Percentiles rank a stretch among this genome's conserved stretches.
Conservation (phyloP, 2,113 vertebrate genomes). For the Nymphicus hollandicus region DNA sequence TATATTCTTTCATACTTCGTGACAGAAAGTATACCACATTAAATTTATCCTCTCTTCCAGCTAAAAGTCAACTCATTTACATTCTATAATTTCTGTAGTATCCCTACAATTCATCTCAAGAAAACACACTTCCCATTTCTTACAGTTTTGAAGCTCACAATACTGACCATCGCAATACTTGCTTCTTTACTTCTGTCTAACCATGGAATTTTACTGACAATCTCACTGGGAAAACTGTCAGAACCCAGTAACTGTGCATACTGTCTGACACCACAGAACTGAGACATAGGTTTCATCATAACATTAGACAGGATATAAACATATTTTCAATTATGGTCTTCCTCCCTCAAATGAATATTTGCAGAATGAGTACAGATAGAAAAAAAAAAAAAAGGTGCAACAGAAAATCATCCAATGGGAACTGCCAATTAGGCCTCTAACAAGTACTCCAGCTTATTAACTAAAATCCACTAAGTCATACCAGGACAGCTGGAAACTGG, state of each 20-base stretch:
- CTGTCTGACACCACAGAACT: neutral
- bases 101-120: neutral
- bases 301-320: neutral
- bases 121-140: neutral
- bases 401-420: neutral
- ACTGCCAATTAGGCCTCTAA: neutral
- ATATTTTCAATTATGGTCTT: neutral
- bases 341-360: neutral
- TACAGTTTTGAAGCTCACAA: neutral
- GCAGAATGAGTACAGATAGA: neutral
- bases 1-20: neutral
- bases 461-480: slow-evolving; percentile 47
- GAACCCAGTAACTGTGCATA: neutral
- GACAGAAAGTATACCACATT: neutral
- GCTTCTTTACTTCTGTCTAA: neutral
- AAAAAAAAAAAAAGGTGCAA: neutral
- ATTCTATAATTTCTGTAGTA: neutral
- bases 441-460: neutral
- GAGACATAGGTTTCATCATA: neutral
- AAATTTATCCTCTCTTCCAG: neutral
- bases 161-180: neutral
- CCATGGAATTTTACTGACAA: neutral
- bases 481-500: slow-evolving; percentile 94
- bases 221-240: neutral
- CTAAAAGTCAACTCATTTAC: neutral